Conservation (phyloP, 2,113 vertebrate species). For the Panurus biarmicus region DNA sequence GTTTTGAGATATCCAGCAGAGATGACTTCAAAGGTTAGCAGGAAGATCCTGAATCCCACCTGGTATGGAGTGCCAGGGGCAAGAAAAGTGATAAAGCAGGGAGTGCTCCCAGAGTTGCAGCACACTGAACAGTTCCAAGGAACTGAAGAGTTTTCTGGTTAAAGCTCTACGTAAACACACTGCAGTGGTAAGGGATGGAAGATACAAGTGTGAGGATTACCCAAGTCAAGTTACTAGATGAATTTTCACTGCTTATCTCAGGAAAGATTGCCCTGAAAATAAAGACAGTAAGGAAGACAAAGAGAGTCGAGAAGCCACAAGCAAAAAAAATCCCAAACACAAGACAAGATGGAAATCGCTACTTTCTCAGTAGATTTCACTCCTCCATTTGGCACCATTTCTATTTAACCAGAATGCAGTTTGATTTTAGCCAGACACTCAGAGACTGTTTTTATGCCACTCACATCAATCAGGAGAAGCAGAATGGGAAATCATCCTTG, state of each 20-base stretch:
- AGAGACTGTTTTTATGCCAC: not conserved
- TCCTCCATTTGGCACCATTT: not conserved
- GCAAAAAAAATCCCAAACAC: not conserved
- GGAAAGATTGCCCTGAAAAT: not conserved
- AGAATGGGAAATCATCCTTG: not conserved
- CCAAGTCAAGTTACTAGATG: not conserved
- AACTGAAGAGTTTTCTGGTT: not conserved
- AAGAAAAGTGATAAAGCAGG: not conserved
- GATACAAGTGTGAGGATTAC: not conserved
- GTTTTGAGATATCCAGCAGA: not conserved
- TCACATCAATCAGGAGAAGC: not conserved
- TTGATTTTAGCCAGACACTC: slow-evolving; percentile 6
- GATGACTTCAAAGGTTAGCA: not conserved
- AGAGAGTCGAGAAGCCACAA: not conserved
- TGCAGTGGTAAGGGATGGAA: not conserved
- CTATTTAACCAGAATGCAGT: not conserved
- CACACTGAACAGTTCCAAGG: not conserved
- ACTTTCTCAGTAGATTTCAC: not conserved
- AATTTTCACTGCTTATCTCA: not conserved
- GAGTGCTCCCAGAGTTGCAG: not conserved
- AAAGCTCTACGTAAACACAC: not conserved
- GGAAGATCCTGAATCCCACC: not conserved
- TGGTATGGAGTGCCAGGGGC: not conserved
- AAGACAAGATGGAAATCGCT: not conserved
- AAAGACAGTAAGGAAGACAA: not conserved